Base-by-base conservation (phyloP, 1,140 invertebrate genomes). In the Sarcophaga peregrina region DNA sequence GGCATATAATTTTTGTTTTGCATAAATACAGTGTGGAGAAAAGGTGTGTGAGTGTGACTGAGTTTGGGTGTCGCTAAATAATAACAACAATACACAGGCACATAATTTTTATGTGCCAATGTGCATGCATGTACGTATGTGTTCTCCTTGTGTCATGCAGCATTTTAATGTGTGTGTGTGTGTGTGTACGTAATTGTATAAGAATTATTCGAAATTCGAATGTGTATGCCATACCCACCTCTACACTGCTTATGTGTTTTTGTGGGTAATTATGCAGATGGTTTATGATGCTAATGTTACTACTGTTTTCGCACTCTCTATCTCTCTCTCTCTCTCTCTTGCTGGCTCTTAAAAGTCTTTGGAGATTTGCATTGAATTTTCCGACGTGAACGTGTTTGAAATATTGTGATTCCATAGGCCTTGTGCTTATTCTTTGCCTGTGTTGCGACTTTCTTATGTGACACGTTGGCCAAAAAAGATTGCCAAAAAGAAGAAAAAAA, bases 191-290 rank as follows among this genome's bases (percentile, higher is more conserved):
- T n/a, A 15, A 62, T 62, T 15, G 37, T 25, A 72, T 25, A 17
- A 25, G 20, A 25, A 72, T 72, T 72, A 25, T 25, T 11, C 62
- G 37, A 25, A n/a, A 4, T 37, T 1, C 1, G 25, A 37, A 4
- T 37, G 25, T 37, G 25, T 37, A 37, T 4, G 1, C 25, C 17
- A 72, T 20, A 25, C n/a, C n/a, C 62, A 72, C 62, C 20, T 72
- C 1, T 54, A 54, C 5, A n/a, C 62, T 17, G 62, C 20, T 17
- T 72, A 9, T 72, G 20, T 25, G 13, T 13, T 50, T 78, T 50
- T 78, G 75, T 78, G 75, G 75, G 75, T 78, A 78, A 78, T 78
- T 78, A 78, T 78, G 75, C 75, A 78, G n/a, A 52, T 52, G 75
- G 75, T 78, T 78, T 78, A 78, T 50, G 75, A 78, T 47, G 75